Base-by-base conservation (phyloP, 1,140 invertebrate species). In the Oreohelix idahoensis region DNA sequence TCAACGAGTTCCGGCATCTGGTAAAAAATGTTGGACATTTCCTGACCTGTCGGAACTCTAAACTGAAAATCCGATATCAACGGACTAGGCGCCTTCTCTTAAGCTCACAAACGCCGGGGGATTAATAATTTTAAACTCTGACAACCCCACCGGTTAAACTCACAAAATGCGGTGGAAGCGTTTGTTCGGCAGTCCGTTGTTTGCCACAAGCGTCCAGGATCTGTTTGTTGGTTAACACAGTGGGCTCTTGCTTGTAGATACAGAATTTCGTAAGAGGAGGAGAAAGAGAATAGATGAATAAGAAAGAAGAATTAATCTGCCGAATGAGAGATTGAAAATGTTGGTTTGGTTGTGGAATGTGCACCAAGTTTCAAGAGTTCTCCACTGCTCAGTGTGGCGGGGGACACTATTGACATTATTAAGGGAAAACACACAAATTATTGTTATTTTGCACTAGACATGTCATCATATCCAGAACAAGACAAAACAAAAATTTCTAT, bases 71-170 rank as follows among this genome's bases (percentile, higher is more conserved):
- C 36, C 29, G 42, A 39, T 42, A 73, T 29, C 17, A 49, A 36
- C 5, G 75, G 29, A 77, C 75, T 53, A 8, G 49, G 1, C 35
- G 45, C 26, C 45, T 53, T 77, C 75, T 49, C 75, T 77, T 77
- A 77, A 77, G 75, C 75, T 53, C 49, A 77, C 75, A 77, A 36
- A 29, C 20, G 20, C 75, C 42, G 49, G 20, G 45, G 29, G 75
- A 77, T 77, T 77, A 77, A 77, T 77, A 77, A 53, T 77, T 53
- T 58, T 53, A 77, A 73, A 77, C 75, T 26, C 17, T 26, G 45
- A 29, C 42, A 77, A 77, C 75, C 75, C 51, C 75, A n/a, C 0
- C 23, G 45, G 29, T 77, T 77, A 77, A 77, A 77, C 75, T 38
- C 5, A 2, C 5, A 36, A 2, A 1, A 0, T 26, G 26, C 20